Base-by-base conservation (phyloP, 2,888 invertebrate genomes). In the Xanthorhoe designata region DNA sequence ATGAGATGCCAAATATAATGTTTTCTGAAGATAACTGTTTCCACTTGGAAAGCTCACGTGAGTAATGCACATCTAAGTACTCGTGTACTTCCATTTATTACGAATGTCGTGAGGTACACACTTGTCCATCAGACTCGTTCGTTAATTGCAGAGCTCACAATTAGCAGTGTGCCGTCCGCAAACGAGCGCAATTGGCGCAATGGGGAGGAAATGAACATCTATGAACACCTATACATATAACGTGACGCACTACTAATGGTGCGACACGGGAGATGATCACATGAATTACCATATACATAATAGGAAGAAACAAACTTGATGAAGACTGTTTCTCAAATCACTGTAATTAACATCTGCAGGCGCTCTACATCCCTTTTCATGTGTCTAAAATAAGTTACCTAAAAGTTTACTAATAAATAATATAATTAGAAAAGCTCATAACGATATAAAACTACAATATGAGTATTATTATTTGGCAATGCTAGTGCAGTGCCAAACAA, bases 111-210 rank as follows among this genome's bases (percentile, higher is more conserved):
- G 81, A 85, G 84, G 85, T 86, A 82, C 81, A 77, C 81, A 79
- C 68, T 81, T 78, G 79, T 80, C 79, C 79, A 83, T 85, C 83
- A 81, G 78, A 77, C 79, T 73, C 77, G 79, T 77, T 72, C 71
- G 75, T 84, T 91, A 92, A 92, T 92, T 91, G 84, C 79, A 80
- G 83, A 79, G 83, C 80, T 81, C 77, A 86, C 89, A 92, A 92
- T 92, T 92, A 92, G 86, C 79, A 77, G 84, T 86, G 86, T 88
- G 86, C 79, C 79, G 83, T 83, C 80, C 82, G 75, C 84, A 88
- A 91, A 92, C 85, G 84, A 91, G 88, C 89, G 78, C 90, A 92
- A 93, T 92, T 92, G 91, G 83, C 87, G 84, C 88, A 90, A 91
- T 90, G 81, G 86, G 85, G 86, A 91, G 92, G 92, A 92, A 92